Percentiles rank a stretch among this genome's conserved stretches.
phyloP scores from a whole-genome alignment of 2,888 invertebrate genomes.

The Dysmachus trigonus region DNA sequence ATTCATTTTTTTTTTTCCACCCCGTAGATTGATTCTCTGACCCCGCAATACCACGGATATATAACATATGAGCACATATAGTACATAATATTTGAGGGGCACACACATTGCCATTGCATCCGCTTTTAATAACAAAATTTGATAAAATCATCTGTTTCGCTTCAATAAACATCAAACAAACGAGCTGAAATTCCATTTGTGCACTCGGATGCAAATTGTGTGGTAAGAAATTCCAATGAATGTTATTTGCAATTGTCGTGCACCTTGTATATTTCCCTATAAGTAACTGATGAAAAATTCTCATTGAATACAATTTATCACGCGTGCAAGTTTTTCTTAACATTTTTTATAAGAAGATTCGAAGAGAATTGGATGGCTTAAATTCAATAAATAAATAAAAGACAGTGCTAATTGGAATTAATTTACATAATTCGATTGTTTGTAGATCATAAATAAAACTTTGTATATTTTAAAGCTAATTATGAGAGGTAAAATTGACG shows the following conservation, averaged over 20 bases:
- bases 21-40: neutral
- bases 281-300: neutral
- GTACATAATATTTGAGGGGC: neutral
- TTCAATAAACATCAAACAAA: conserved; percentile 20
- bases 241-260: neutral
- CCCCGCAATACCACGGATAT: neutral
- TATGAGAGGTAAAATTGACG: no score
- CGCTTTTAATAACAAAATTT: conserved; percentile 25
- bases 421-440: neutral
- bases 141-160: conserved; percentile 12
- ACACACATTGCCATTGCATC: neutral
- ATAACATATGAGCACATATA: neutral
- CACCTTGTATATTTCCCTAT: neutral
- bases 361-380: no score
- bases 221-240: neutral
- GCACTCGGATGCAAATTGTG: neutral
- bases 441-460: neutral
- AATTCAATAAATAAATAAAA: neutral
- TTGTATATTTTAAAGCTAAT: no score
- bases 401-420: neutral
- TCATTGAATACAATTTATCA: neutral
- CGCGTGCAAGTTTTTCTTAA: neutral
- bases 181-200: neutral
- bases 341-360: neutral
- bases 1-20: neutral